Evolutionary conservation across 2,888 invertebrate genomes (phyloP), one percentile per base, ranked within the genome.

Genomic region (Pachliopta kotzebuea): DNA sequence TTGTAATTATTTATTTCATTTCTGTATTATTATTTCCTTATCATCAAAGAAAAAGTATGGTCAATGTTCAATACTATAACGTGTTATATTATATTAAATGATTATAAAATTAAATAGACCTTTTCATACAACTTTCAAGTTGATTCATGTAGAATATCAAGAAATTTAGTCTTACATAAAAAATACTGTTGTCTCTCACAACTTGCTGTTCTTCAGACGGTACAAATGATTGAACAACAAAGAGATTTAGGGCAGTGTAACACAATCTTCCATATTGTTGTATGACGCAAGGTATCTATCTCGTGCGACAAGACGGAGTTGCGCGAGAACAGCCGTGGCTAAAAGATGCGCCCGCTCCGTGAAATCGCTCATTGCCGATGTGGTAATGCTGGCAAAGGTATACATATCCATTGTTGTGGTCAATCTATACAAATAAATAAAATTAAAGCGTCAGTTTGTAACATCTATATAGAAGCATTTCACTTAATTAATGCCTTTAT

Each of bases 291-390:
- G 79, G 75, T 77, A 83, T 85, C 80, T 86, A 86, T 87, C 11
- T 37, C 86, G 83, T 78, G 76, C 78, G 74, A 69, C 78, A 83
- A 83, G 74, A 84, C 81, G 84, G 82, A 80, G 74, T 71, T 74
- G 78, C 84, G 81, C 74, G 80, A 76, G 78, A 82, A 87, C 87
- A 85, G 80, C 85, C 87, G 82, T 88, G 81, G 81, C 87, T 88
- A 90, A 90, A 89, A 86, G 89, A 90, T 88, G 90, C 86, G 86
- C 88, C 74, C 69, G 84, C 77, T 77, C 82, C 84, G 85, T 87
- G 87, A 86, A 90, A 90, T 88, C 83, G 79, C 81, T 83, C 81
- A 85, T 85, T 86, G 85, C 80, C 77, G 74, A 76, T 70, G 70
- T 68, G 65, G 69, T 67, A 71, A 73, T 67, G 62, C 65, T 65